Conservation (phyloP, 2,797 vertebrate species). For the Siniperca obscura region DNA sequence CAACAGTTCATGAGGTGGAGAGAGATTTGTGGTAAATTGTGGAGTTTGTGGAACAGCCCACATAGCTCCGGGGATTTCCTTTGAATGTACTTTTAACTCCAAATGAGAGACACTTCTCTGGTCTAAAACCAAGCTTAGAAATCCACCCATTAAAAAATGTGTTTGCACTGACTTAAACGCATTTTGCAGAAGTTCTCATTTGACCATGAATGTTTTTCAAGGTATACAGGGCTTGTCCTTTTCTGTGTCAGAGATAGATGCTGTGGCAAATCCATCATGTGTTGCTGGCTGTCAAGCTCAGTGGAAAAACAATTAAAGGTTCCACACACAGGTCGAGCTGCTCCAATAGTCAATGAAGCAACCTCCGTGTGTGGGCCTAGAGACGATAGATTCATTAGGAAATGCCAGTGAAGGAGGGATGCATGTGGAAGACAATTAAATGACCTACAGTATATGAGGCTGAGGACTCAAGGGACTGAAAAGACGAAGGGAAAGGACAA, state of each 20-base stretch:
- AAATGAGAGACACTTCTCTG: constrained; percentile 50
- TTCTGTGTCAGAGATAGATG: constrained; percentile 66
- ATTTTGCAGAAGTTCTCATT: constrained; percentile 50
- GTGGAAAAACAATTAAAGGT: constrained; percentile 82
- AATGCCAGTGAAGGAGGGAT: constrained; percentile 63
- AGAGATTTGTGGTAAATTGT: constrained; percentile 63
- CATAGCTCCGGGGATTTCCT: constrained; percentile 55
- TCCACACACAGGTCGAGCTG: constrained; percentile 64
- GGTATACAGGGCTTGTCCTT: constrained; percentile 60
- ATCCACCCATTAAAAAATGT: constrained; percentile 24
- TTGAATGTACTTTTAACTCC: constrained; percentile 49
- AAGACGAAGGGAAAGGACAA: constrained; percentile 38
- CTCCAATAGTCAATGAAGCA: constrained; percentile 77
- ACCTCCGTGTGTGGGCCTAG: constrained; percentile 48
- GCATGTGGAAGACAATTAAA: constrained; percentile 69
- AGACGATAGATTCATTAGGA: constrained; percentile 78
- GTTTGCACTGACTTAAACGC: constrained; percentile 1
- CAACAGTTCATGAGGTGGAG: constrained; percentile 57
- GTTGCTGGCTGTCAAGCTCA: constrained; percentile 72
- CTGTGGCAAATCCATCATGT: constrained; percentile 80
- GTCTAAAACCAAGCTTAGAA: constrained; percentile 46
- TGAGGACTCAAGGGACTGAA: constrained; percentile 61
- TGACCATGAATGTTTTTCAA: constrained; percentile 65
- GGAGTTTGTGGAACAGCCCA: constrained; percentile 55
- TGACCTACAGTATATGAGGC: constrained; percentile 66